Conservation (phyloP, 2,113 vertebrate genomes). For the Lagopus muta region DNA sequence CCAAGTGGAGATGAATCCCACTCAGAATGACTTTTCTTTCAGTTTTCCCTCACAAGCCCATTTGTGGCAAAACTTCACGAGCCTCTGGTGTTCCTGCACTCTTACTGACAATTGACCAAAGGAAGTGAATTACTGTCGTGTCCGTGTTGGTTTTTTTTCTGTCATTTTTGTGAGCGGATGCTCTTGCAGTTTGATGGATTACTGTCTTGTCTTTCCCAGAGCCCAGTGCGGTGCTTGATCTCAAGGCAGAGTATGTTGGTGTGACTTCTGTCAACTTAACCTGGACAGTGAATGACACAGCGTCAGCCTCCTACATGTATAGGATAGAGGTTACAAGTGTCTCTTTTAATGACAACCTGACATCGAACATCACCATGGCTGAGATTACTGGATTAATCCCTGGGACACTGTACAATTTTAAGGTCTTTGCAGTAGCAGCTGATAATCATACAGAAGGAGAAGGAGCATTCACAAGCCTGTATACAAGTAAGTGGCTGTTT, state of each 20-base stretch:
- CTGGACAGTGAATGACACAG: fast-evolving
- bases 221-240: not conserved
- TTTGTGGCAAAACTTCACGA: not conserved
- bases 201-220: not conserved
- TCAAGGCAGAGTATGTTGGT: not conserved
- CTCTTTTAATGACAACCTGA: fast-evolving
- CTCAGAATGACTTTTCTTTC: not conserved
- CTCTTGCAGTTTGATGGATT: not conserved
- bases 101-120: not conserved
- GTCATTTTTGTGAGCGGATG: not conserved
- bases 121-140: not conserved
- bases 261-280: not conserved
- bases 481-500: not conserved
- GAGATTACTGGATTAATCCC: not conserved
- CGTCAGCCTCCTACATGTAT: not conserved
- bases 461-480: fast-evolving
- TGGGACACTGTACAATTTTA: not conserved
- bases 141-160: not conserved
- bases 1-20: not conserved
- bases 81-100: not conserved
- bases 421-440: not conserved
- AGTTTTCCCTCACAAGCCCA: not conserved
- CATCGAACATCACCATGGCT: fast-evolving
- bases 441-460: not conserved
- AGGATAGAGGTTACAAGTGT: not conserved